A percentile compares a stretch with the other conserved stretches of the same genome.
These are phyloP conservation scores for Mellivora capensis DNA, from an alignment of 2,113 vertebrate genomes.

Conservation along the genomic window DNA sequence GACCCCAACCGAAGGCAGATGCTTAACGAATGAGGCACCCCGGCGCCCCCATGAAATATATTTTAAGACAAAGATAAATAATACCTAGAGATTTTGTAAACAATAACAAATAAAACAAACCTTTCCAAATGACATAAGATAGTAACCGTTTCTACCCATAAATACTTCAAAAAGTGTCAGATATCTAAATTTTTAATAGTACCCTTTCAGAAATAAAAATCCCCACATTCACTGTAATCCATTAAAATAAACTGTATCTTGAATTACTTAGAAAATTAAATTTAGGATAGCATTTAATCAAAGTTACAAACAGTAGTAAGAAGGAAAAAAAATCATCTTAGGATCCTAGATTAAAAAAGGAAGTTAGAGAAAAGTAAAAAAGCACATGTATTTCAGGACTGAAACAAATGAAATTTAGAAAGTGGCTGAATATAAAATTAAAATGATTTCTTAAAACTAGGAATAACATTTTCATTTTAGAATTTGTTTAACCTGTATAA, in stretches of 20 bases:
- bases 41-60: background rate
- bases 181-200: constrained; percentile 13
- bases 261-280: constrained; percentile 47
- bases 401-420: constrained; percentile 32
- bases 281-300: constrained; percentile 10
- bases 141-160: background rate
- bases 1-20: too few relatives aligned
- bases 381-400: background rate
- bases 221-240: background rate
- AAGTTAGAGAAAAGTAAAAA: constrained; percentile 36
- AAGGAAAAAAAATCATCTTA: constrained; percentile 40
- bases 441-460: constrained; percentile 36
- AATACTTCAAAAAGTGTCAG: constrained; percentile 4
- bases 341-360: background rate
- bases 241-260: constrained; percentile 28
- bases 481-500: constrained; percentile 3
- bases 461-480: background rate
- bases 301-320: background rate
- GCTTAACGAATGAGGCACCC: too few relatives aligned
- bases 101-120: background rate
- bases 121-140: background rate
- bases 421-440: background rate
- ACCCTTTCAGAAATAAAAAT: constrained; percentile 8
- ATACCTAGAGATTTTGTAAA: constrained; percentile 26
- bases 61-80: constrained; percentile 36